These are phyloP conservation scores for Melanitta fusca DNA, from an alignment of 2,797 vertebrate species.

Conservation along the genomic window DNA sequence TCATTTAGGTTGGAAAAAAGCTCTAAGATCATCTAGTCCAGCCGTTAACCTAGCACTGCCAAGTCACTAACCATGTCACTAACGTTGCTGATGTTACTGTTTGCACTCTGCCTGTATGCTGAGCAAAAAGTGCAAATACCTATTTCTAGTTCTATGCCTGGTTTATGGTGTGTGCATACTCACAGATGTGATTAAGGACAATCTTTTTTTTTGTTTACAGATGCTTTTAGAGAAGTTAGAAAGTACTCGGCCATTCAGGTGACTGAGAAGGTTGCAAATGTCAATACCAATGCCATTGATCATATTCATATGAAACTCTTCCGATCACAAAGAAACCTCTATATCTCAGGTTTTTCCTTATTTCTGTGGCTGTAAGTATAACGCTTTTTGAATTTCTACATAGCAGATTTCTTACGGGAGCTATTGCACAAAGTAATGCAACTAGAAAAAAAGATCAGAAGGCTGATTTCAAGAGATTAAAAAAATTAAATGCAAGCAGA, in stretches of 20 bases:
- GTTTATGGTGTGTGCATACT: background rate
- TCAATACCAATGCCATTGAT: slow-evolving; percentile 84
- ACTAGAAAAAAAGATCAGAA: background rate
- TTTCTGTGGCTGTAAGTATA: slow-evolving; percentile 96
- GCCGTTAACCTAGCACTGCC: too few species aligned
- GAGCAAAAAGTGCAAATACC: background rate
- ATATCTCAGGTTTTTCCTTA: slow-evolving; percentile 95
- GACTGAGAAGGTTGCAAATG: slow-evolving; percentile 74
- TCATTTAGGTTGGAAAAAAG: too few species aligned
- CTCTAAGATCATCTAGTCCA: too few species aligned
- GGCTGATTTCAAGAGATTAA: background rate
- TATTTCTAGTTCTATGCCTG: background rate
- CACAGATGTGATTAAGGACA: background rate
- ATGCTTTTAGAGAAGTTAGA: slow-evolving; percentile 92
- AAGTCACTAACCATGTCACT: too few species aligned
- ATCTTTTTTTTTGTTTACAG: slow-evolving; percentile 75
- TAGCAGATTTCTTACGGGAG: background rate
- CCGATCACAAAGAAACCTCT: slow-evolving; percentile 95
- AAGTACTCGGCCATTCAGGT: slow-evolving; percentile 86
- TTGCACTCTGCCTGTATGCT: background rate
- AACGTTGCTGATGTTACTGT: background rate
- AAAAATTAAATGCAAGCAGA: background rate
- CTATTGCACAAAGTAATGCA: background rate
- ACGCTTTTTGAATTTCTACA: background rate
- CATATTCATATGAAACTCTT: slow-evolving; percentile 98